These are phyloP conservation scores for Tenebrosternarchus preto DNA, from an alignment of 2,113 vertebrate species.

Conservation along the genomic window DNA sequence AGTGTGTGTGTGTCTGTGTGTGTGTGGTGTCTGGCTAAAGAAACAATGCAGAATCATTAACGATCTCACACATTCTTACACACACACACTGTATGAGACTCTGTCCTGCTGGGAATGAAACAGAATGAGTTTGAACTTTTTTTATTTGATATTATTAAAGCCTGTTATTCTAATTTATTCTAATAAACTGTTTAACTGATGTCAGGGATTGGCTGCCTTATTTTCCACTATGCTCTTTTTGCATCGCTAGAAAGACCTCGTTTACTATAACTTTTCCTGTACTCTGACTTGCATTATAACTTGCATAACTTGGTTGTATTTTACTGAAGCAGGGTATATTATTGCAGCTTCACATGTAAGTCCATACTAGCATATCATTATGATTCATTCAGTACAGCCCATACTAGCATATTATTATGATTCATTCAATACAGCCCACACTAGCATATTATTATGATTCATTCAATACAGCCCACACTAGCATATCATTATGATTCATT, in stretches of 20 bases:
- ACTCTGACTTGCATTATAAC: not conserved
- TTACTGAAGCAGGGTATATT: too few relatives aligned
- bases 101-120: slow-evolving; percentile 35
- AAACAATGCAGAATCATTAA: not conserved
- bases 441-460: too few relatives aligned
- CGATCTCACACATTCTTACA: too few relatives aligned
- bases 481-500: too few relatives aligned
- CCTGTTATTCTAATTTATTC: slow-evolving; percentile 44
- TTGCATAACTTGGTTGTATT: too few relatives aligned
- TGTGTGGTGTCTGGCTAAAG: not conserved
- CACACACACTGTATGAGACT: slow-evolving; percentile 23
- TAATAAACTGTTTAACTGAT: slow-evolving; percentile 37
- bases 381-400: too few relatives aligned
- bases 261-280: not conserved
- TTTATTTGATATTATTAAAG: slow-evolving; percentile 38
- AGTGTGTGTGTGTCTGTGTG: not conserved
- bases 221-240: not conserved
- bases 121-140: slow-evolving; percentile 24
- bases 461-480: too few relatives aligned
- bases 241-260: not conserved
- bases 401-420: too few relatives aligned
- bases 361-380: too few relatives aligned
- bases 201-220: not conserved
- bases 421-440: too few relatives aligned
- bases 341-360: too few relatives aligned